Evolutionary conservation across 2,888 invertebrate species (phyloP), one percentile per base, ranked within the genome.

Genomic region (Apodemia hepburni): DNA sequence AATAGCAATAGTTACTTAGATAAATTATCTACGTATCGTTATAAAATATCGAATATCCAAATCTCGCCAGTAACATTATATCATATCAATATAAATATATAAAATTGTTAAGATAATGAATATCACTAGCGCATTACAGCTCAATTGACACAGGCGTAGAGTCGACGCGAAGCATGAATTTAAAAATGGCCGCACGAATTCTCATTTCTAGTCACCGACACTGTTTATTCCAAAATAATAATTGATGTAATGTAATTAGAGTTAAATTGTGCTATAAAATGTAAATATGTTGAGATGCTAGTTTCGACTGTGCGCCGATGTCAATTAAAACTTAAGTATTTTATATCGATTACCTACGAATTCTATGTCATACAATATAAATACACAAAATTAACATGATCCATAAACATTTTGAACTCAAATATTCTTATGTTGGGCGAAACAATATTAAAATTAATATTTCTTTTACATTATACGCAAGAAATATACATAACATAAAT

Each of bases 81-180:
- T 76, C 79, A 54, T 27, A 54, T 27, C 54, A 54, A 81, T 87
- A 87, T 82, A 88, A 86, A 86, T 85, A 85, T 88, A 88, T 82
- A 89, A 89, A 89, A 88, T 76, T 63, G 65, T 65, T 64, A 49
- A 63, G 68, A 69, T 60, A 57, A 62, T 67, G 73, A 73, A 72
- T 73, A 75, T 76, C 71, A 74, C 79, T 79, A 82, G 75, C 76
- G 73, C 76, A 77, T 66, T 68, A 61, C 15, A 42, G 42, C 42
- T 42, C 42, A 42, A 42, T 15, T n/a, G 4, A 42, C 42, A 42
- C 4, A 4, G 42, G 45, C 45, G n/a, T 7, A 45, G n/a, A 45
- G 45, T 45, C n/a, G n/a, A n/a, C 6, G 7, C 42, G 4, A 45
- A 45, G 7, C 15, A 45, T 7, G 1, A 17, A 47, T 47, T 47